Percentiles rank a stretch among this genome's conserved stretches.
Conservation (phyloP, 2,797 vertebrate genomes). For the Myotis planiceps region DNA sequence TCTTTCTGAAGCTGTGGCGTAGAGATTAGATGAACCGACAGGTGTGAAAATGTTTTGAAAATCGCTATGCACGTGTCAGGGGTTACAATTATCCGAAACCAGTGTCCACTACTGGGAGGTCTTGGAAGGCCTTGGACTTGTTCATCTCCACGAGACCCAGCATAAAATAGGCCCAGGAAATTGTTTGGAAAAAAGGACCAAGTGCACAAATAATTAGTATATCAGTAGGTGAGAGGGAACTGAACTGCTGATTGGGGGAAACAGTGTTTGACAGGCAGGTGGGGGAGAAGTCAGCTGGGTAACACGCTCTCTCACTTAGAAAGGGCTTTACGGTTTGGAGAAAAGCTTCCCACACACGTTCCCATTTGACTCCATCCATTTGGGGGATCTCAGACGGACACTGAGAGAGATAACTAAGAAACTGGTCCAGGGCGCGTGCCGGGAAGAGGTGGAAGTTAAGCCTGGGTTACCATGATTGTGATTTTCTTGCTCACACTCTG, state of each 20-base stretch:
- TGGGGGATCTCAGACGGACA: background rate
- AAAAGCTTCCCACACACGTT: background rate
- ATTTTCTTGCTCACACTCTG: background rate
- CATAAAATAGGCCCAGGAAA: background rate
- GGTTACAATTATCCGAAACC: background rate
- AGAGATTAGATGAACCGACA: background rate
- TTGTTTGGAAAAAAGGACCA: background rate
- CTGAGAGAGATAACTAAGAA: background rate
- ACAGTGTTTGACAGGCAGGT: background rate
- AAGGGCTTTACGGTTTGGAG: background rate
- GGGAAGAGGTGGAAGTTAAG: background rate
- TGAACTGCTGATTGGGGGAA: background rate
- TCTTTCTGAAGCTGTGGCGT: background rate
- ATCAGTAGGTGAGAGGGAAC: background rate
- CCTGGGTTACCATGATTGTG: background rate
- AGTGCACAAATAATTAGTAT: background rate
- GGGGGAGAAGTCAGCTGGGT: background rate
- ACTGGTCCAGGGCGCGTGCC: background rate
- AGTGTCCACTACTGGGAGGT: background rate
- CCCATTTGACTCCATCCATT: background rate
- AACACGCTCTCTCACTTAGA: background rate
- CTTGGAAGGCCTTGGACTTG: background rate
- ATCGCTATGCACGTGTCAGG: background rate
- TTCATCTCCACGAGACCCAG: background rate
- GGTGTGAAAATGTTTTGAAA: background rate